Evolutionary conservation across 2,113 vertebrate genomes (phyloP).

Genomic region (Sarotherodon lohbergeri): DNA sequence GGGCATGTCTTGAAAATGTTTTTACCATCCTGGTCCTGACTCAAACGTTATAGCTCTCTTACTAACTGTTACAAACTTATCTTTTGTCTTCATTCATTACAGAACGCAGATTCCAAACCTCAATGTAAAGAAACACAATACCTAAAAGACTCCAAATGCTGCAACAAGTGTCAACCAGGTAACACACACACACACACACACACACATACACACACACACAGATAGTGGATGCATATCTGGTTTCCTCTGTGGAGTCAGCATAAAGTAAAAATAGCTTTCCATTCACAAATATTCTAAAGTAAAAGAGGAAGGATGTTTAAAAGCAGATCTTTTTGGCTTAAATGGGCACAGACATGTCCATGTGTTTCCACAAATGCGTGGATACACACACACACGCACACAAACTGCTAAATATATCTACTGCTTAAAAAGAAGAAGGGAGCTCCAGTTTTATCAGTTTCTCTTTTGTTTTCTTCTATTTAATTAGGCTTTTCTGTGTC

Average conservation of each 20-base stretch:
- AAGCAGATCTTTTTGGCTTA: constrained; percentile 4
- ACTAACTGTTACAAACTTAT: neutral
- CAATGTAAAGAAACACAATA: constrained; percentile 60
- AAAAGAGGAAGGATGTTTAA: constrained; percentile 49
- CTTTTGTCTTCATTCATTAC: neutral
- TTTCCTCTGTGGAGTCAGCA: neutral
- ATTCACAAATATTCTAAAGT: constrained; percentile 2
- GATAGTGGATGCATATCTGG: neutral
- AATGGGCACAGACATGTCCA: neutral
- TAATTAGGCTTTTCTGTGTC: neutral
- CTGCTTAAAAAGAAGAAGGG: neutral
- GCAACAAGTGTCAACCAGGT: constrained; percentile 72
- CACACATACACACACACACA: neutral
- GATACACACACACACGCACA: neutral
- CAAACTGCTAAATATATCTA: neutral
- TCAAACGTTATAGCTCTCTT: neutral
- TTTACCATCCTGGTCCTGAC: neutral
- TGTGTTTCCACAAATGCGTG: neutral
- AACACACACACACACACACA: neutral
- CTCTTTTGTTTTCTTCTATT: neutral
- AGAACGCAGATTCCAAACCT: constrained; percentile 53
- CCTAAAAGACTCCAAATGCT: constrained; percentile 52
- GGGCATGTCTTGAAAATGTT: constrained; percentile 39
- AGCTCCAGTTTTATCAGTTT: neutral
- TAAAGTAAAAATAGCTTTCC: constrained; percentile 11